Conservation (phyloP, 2,797 vertebrate genomes). For the Tachyglossus aculeatus region DNA sequence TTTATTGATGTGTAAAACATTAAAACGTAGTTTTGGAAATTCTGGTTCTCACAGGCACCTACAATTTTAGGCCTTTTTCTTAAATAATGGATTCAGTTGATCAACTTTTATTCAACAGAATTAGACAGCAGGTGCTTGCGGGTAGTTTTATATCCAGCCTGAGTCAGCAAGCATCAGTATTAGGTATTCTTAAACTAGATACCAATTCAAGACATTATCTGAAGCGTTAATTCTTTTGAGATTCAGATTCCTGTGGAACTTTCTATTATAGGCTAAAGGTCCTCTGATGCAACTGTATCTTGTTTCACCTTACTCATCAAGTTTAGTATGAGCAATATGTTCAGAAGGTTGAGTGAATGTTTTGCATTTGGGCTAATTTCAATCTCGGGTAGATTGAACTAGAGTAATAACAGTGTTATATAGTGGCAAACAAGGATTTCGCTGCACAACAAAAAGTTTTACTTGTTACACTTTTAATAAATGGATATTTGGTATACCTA, state of each 20-base stretch:
- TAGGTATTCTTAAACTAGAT: background rate
- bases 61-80: background rate
- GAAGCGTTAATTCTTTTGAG: conserved; percentile 7
- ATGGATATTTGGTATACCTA: conserved; percentile 11
- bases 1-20: conserved; percentile 1
- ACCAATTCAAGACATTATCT: background rate
- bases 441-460: background rate
- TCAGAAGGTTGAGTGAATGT: background rate
- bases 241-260: background rate
- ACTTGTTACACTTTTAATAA: conserved; percentile 5
- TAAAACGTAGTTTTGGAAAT: conserved; percentile 5
- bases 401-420: conserved; percentile 35
- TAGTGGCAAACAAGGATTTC: conserved; percentile 7
- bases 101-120: background rate
- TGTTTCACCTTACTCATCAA: background rate
- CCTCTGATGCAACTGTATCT: background rate
- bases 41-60: background rate
- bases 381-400: background rate
- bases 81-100: conserved; percentile 13
- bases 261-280: background rate
- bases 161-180: background rate
- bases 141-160: background rate
- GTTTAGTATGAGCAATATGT: background rate
- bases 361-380: background rate
- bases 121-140: background rate